Base-by-base conservation (phyloP, 2,888 invertebrate genomes). In the Buathra laborator region DNA sequence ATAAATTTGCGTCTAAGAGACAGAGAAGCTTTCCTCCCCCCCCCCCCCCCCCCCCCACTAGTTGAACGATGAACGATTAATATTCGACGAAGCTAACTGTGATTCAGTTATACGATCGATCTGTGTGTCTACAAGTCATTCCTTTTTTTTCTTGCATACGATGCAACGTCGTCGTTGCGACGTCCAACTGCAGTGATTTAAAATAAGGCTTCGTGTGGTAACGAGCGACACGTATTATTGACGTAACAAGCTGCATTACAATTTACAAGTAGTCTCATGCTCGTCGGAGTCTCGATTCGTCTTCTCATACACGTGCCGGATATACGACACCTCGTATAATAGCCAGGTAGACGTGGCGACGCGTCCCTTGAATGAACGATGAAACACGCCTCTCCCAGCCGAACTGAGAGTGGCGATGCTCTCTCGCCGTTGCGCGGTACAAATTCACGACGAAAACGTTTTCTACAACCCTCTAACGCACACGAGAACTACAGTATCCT, bases 361-460 rank as follows among this genome's bases (percentile, higher is more conserved):
- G 78, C 74, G 68, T 78, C 67, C 68, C 51, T 72, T 83, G 79
- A 79, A 83, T 83, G 68, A 70, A 79, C 79, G 83, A 79, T 79
- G 74, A 83, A 83, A 83, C 68, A 56, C 62, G 62, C 62, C 29
- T 32, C 62, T 24, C 3, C 19, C 24, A 4, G 56, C 56, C 3
- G 12, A 24, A 12, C 56, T 24, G 56, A 56, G 56, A 56, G 56
- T 56, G 19, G 37, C 19, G 10, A 56, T 10, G 56, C 56, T 56
- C 56, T 56, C 56, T 19, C 37, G 37, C 37, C 37, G 6, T 24
- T 24, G 56, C 24, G 19, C 24, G 19, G 24, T 24, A 56, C 53
- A 9, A 19, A 53, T 53, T 1, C 37, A 37, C 12, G n/a, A 59
- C 3, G 3, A 29, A 59, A 59, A 59, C 59, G 12, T 14, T 59